Percentiles rank a stretch among this genome's conserved stretches.
Evolutionary conservation across 2,888 invertebrate genomes (phyloP).

Genomic region (Drosophila anomelani): DNA sequence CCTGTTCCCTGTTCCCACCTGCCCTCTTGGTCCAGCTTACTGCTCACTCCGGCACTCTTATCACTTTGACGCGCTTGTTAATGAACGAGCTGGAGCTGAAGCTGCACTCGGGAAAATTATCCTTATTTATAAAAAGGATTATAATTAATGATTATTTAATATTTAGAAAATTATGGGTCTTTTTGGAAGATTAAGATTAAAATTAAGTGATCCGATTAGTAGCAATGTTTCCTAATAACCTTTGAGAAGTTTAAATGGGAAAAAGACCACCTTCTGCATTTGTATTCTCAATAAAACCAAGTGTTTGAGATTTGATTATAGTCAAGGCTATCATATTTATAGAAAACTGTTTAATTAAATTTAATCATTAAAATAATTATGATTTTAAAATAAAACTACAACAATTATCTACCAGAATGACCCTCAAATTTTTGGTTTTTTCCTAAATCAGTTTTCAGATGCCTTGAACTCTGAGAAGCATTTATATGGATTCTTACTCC

Average conservation of each 20-base stretch:
- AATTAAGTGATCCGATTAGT: too few relatives aligned
- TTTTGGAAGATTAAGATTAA: too few relatives aligned
- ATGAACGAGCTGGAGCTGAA: conserved; percentile 64
- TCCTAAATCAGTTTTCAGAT: background rate
- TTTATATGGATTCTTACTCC: background rate
- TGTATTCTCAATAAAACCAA: too few relatives aligned
- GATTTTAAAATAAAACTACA: background rate
- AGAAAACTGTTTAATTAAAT: background rate
- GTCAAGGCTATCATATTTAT: background rate
- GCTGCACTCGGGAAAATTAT: conserved; percentile 4
- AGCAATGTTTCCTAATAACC: too few relatives aligned
- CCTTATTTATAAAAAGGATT: background rate
- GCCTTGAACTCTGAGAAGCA: rapidly evolving
- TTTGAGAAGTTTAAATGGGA: too few relatives aligned
- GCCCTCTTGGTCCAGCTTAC: conserved; percentile 4
- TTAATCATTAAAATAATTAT: background rate
- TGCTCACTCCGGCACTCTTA: conserved; percentile 46
- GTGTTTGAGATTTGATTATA: too few relatives aligned
- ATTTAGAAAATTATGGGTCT: background rate
- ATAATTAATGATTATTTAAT: too few relatives aligned
- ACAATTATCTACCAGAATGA: background rate
- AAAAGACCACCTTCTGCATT: too few relatives aligned
- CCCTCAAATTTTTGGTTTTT: background rate
- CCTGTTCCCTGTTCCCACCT: background rate
- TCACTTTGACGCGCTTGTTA: conserved; percentile 79